phyloP scores from a whole-genome alignment of 2,113 vertebrate species.

The Calidris pugnax region DNA sequence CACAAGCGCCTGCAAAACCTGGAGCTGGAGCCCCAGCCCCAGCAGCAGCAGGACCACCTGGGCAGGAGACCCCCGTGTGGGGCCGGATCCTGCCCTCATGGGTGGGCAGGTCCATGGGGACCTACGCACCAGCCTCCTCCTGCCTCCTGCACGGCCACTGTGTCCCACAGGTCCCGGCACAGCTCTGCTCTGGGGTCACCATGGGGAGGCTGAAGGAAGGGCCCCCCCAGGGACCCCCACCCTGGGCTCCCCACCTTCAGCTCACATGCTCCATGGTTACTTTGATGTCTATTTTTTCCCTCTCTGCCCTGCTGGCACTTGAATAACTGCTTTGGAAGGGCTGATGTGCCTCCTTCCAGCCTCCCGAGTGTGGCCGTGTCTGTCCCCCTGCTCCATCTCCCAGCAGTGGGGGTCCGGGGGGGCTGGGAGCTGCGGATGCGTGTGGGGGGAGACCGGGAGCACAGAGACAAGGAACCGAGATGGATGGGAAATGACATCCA shows the following conservation, averaged over 20 bases:
- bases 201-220: neutral
- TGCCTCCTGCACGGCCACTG: neutral
- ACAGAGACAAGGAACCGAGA: neutral
- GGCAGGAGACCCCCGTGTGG: neutral
- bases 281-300: neutral
- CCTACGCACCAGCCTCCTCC: neutral
- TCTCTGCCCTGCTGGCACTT: accelerated
- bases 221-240: neutral
- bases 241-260: neutral
- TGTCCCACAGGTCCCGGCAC: accelerated
- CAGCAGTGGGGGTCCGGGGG: neutral
- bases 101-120: neutral
- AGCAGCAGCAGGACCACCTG: neutral
- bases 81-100: neutral
- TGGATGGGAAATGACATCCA: neutral
- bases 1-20: conserved; percentile 25
- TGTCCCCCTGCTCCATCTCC: neutral
- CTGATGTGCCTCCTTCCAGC: neutral
- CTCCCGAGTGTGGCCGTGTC: neutral
- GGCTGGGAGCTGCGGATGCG: accelerated
- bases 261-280: neutral
- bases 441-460: neutral
- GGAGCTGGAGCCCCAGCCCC: conserved; percentile 41
- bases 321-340: neutral
- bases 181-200: accelerated